Percentiles rank a stretch among this genome's conserved stretches.
phyloP scores from a whole-genome alignment of 2,797 vertebrate genomes.

The Molossus alvarezi region DNA sequence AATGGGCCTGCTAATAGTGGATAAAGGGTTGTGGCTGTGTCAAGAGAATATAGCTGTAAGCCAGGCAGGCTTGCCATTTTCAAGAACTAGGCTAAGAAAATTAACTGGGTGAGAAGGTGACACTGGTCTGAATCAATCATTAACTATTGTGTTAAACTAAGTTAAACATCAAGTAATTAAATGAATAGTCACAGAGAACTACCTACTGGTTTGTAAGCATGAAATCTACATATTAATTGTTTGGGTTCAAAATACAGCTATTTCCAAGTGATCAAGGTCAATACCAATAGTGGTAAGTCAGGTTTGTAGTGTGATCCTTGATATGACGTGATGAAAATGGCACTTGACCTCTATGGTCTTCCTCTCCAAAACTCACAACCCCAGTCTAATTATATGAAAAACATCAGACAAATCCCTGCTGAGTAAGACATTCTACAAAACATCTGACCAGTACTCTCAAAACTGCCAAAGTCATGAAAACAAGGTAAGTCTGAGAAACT shows the following conservation, averaged over 20 bases:
- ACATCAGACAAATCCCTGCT: slow-evolving; percentile 8
- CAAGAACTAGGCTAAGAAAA: slow-evolving; percentile 39
- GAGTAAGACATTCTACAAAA: slow-evolving; percentile 55
- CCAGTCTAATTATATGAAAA: slow-evolving; percentile 43
- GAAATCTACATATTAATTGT: slow-evolving; percentile 23
- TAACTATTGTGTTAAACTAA: slow-evolving; percentile 3
- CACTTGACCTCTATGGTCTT: slow-evolving; percentile 18
- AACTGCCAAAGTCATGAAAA: slow-evolving; percentile 21
- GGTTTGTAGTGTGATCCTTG: neutral
- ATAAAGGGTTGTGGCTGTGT: neutral
- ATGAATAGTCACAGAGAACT: neutral
- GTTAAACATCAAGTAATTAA: neutral
- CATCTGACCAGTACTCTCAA: neutral
- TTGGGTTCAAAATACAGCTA: slow-evolving; percentile 25
- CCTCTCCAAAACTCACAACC: neutral
- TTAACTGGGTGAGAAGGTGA: slow-evolving; percentile 57
- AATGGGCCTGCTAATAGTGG: neutral
- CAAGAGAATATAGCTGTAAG: neutral
- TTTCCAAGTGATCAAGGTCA: slow-evolving; percentile 55
- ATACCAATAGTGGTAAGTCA: neutral
- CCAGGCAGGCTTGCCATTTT: slow-evolving; percentile 2
- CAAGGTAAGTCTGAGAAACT: slow-evolving; percentile 42
- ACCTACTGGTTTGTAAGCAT: neutral
- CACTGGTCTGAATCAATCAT: slow-evolving; percentile 39
- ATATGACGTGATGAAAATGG: neutral